Evolutionary conservation across 2,888 invertebrate species (phyloP).

Genomic region (Drosophila conformis): DNA sequence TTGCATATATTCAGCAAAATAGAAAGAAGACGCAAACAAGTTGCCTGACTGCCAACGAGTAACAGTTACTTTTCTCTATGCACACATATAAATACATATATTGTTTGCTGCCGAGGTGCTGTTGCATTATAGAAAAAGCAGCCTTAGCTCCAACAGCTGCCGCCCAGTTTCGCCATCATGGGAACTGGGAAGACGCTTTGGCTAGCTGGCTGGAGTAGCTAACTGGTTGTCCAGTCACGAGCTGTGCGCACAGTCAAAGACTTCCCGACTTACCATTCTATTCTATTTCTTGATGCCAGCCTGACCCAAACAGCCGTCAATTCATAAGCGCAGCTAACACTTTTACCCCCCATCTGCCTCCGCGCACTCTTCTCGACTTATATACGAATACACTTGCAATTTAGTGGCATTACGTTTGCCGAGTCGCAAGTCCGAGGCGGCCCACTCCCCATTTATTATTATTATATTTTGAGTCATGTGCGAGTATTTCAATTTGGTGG

Average conservation of each 20-base stretch:
- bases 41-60: conserved; percentile 64
- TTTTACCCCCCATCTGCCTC: not conserved
- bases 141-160: conserved; percentile 28
- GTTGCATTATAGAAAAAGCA: conserved; percentile 26
- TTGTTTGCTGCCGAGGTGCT: conserved; percentile 49
- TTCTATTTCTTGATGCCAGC: conserved; percentile 51
- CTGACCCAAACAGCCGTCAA: conserved; percentile 60
- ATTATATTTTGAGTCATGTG: conserved; percentile 57
- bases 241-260: conserved; percentile 48
- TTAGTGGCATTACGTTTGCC: conserved; percentile 58
- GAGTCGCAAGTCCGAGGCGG: conserved; percentile 7
- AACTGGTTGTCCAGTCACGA: conserved; percentile 73
- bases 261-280: conserved; percentile 61
- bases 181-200: conserved; percentile 40
- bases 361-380: not conserved
- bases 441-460: conserved; percentile 29
- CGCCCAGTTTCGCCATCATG: conserved; percentile 38
- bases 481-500: conserved; percentile 73
- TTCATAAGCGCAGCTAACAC: conserved; percentile 52
- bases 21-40: conserved; percentile 76
- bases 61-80: conserved; percentile 73
- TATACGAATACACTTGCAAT: conserved; percentile 63
- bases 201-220: conserved; percentile 19
- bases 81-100: conserved; percentile 22
- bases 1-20: conserved; percentile 60